Percentiles rank a stretch among this genome's conserved stretches.
Evolutionary conservation across 2,113 vertebrate genomes (phyloP).

Genomic region (Plestiodon gilberti): DNA sequence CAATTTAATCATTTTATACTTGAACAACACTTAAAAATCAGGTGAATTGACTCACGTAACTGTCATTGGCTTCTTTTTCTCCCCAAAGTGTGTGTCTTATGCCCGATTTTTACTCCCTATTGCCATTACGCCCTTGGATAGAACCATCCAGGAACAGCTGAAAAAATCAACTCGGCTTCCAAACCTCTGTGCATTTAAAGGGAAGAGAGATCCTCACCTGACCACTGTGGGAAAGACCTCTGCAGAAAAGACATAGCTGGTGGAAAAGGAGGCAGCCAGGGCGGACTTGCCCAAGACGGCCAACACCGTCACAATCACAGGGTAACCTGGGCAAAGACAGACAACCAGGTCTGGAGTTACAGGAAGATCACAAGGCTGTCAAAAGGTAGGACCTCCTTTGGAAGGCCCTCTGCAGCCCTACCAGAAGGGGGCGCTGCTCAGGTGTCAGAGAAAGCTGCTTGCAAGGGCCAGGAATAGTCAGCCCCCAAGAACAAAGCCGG

Average conservation of each 20-base stretch:
- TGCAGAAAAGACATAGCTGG: conserved; percentile 14
- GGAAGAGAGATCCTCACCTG: not conserved
- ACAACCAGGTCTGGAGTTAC: rapidly evolving
- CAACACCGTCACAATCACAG: not conserved
- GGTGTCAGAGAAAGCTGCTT: too few species aligned
- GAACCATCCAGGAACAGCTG: not conserved
- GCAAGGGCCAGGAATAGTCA: too few species aligned
- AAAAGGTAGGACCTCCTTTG: not conserved
- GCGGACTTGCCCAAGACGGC: conserved; percentile 17
- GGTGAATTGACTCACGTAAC: too few species aligned
- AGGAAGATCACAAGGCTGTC: not conserved
- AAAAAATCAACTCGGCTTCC: not conserved
- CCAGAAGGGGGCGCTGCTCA: too few species aligned
- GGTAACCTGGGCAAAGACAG: not conserved
- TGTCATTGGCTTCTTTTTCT: too few species aligned
- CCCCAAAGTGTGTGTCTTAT: too few species aligned
- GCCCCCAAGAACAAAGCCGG: too few species aligned
- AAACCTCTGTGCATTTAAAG: not conserved
- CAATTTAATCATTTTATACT: too few species aligned
- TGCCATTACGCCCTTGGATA: not conserved
- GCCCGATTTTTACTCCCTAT: too few species aligned
- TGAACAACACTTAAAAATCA: too few species aligned
- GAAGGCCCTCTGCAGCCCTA: not conserved
- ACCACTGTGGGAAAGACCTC: conserved; percentile 19
- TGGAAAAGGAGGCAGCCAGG: not conserved